These are phyloP conservation scores for Cheilosia vulpina DNA, from an alignment of 2,888 invertebrate species.

Conservation along the genomic window DNA sequence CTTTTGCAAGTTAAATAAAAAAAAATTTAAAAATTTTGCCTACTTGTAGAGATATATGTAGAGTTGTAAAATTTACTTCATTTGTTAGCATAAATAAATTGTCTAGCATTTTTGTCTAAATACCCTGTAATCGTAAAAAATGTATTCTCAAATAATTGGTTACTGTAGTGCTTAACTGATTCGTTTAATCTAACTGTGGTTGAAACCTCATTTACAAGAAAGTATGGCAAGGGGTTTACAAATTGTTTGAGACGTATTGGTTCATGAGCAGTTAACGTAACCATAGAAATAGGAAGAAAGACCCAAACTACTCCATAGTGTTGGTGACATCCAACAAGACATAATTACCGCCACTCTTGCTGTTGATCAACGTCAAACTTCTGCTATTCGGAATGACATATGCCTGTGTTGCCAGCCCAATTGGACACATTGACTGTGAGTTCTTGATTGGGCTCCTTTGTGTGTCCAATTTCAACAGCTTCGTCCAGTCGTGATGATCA, in stretches of 20 bases:
- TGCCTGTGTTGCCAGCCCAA: slow-evolving; percentile 78
- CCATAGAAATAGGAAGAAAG: neutral
- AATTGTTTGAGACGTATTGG: no score
- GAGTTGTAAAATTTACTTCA: slow-evolving; percentile 26
- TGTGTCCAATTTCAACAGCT: slow-evolving; percentile 78
- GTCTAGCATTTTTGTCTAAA: slow-evolving; percentile 4
- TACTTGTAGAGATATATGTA: slow-evolving; percentile 19
- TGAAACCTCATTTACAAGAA: slow-evolving; percentile 40
- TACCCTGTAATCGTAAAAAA: slow-evolving; percentile 59
- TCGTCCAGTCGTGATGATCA: slow-evolving; percentile 78
- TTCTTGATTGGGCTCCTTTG: slow-evolving; percentile 81
- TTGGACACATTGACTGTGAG: slow-evolving; percentile 82
- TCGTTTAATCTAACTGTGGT: slow-evolving; percentile 1
- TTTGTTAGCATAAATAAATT: slow-evolving; percentile 13
- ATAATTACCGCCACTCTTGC: slow-evolving; percentile 72
- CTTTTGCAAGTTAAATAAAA: neutral
- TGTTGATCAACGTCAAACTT: slow-evolving; percentile 81
- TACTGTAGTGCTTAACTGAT: neutral
- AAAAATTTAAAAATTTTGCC: neutral
- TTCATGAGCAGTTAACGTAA: neutral
- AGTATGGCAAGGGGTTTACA: no score
- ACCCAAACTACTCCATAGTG: slow-evolving; percentile 50
- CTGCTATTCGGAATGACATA: slow-evolving; percentile 82
- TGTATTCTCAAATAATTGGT: slow-evolving; percentile 29
- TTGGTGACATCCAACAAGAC: slow-evolving; percentile 79